Base-by-base conservation (phyloP, 2,888 invertebrate genomes). In the Caenorhabditis angaria region DNA sequence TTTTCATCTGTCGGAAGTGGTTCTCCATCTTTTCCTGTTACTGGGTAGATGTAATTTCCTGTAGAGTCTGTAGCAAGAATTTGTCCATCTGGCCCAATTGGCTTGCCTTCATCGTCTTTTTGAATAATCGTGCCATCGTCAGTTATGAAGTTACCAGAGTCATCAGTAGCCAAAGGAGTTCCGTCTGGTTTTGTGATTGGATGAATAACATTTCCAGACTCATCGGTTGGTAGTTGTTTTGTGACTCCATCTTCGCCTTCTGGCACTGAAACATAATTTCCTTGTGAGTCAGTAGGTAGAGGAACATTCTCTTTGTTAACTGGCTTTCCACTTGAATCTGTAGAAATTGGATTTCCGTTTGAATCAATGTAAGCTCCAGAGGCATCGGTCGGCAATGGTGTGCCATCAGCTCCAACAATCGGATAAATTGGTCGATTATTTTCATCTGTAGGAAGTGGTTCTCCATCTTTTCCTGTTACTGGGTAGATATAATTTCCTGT, bases 201-300 rank as follows among this genome's bases (percentile, higher is more conserved):
- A 41, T 74, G 69, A 35, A 78, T 70, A 14, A 72, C 62, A 32
- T 59, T 56, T 57, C 68, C 65, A 56, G 60, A 29, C 5, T 57
- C 57, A 53, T 76, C 71, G 20, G 76, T 78, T 35, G 70, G 66
- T 8, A 47, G 6, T 53, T 47, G 28, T 59, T 61, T 29, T 18
- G 59, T 28, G 8, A 35, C 61, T 24, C 24, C 28, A 18, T 59
- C 69, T 10, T 41, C 48, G 51, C 56, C 61, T 12, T 32, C 64
- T 32, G 66, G 67, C 10, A 76, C 48, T 10, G 28, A 10, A n/a
- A 50, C 51, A 55, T 32, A 47, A 24, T 66, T 68, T 22, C 82
- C 80, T 20, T 61, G 57, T 35, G 65, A 61, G 58, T 82, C 82
- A 6, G 82, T 82, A 0, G 82, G 82, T 47, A 81, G 62, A 8